These are phyloP conservation scores for Nannospalax galili DNA, from an alignment of 2,113 vertebrate genomes.

Conservation along the genomic window DNA sequence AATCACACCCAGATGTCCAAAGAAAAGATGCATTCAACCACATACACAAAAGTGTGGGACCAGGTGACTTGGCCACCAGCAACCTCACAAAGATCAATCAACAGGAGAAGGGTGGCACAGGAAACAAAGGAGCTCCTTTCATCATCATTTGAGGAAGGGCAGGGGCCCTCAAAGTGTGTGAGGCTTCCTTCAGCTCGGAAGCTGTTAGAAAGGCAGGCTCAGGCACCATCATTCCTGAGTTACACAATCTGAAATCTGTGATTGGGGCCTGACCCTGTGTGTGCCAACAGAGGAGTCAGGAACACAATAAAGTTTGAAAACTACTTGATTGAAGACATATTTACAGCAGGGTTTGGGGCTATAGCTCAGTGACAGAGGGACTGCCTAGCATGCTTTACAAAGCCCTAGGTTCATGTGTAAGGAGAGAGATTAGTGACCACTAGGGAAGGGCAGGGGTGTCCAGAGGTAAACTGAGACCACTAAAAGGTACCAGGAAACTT, in stretches of 20 bases:
- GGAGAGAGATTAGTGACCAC: fast-evolving
- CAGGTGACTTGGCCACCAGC: not conserved
- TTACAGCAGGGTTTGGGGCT: not conserved
- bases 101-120: not conserved
- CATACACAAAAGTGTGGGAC: not conserved
- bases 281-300: not conserved
- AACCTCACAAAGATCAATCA: not conserved
- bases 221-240: not conserved
- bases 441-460: not conserved
- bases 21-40: not conserved
- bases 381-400: not conserved
- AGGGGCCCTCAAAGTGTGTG: not conserved
- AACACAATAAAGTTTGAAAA: not conserved
- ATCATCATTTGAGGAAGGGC: not conserved
- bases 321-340: not conserved
- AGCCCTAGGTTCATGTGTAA: not conserved
- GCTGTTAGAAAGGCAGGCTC: not conserved
- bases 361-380: not conserved
- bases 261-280: too few species aligned
- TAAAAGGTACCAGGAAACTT: not conserved
- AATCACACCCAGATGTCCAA: not conserved
- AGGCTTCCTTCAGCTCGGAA: not conserved
- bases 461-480: not conserved
- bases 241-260: not conserved
- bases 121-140: not conserved